Base-by-base conservation (phyloP, 2,888 invertebrate genomes). In the Philereme vetulata region DNA sequence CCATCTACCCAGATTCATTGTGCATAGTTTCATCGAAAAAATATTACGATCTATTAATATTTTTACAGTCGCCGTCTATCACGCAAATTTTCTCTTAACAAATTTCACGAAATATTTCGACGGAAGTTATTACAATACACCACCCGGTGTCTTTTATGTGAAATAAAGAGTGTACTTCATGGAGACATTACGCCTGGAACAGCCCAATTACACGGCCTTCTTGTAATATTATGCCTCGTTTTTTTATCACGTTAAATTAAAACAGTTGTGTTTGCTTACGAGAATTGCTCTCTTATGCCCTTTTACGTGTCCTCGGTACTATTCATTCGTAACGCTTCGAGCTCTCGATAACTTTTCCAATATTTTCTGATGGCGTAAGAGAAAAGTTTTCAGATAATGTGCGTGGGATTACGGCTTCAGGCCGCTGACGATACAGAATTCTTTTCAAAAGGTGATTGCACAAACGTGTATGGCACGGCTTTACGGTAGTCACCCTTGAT, bases 381-480 rank as follows among this genome's bases (percentile, higher is more conserved):
- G 46, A 60, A 67, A 76, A 75, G 61, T 76, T 75, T 68, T 50
- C 62, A 67, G 70, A 77, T 74, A 73, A 76, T 74, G 68, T 70
- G 70, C 64, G 66, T 65, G 56, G 66, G 70, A 70, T 72, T 72
- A 67, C 53, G 62, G 56, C 64, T 68, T 67, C 57, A 69, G 64
- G 63, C 69, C 67, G 73, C 68, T 76, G 73, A 70, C 68, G 66
- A 76, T 74, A 79, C 72, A 76, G 77, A 82, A 81, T 81, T 76
- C 71, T 74, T 71, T 68, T 63, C 65, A 71, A 62, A 64, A 74
- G 72, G 71, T 84, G 82, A 82, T 84, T 86, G 81, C 77, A 77
- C 81, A 84, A 84, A 83, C 81, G 82, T 74, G 78, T 77, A 70
- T 72, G 73, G 72, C 76, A 76, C 71, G 71, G 71, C 72, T 74